These are phyloP conservation scores for Drepana arcuata DNA, from an alignment of 1,140 invertebrate species.

Conservation along the genomic window DNA sequence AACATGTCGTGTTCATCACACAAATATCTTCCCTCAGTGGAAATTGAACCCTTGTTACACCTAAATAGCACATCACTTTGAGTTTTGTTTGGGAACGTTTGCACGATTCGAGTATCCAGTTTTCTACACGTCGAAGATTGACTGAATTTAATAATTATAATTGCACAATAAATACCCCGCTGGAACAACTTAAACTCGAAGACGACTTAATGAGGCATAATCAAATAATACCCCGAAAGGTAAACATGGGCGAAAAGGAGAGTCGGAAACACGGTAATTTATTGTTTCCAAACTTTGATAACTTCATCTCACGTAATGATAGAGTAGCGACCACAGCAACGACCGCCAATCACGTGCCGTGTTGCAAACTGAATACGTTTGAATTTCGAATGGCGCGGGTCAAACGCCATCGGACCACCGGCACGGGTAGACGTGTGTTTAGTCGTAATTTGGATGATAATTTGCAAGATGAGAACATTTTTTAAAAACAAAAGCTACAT, in stretches of 20 bases:
- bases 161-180: constrained; percentile 3
- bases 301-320: constrained; percentile 49
- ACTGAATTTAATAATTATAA: constrained; percentile 7
- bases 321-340: constrained; percentile 28
- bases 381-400: constrained; percentile 34
- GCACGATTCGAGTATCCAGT: too few species aligned
- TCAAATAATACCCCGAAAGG: constrained; percentile 45
- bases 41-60: neutral
- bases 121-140: too few species aligned
- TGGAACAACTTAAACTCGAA: constrained; percentile 3
- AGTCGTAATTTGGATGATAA: constrained; percentile 30
- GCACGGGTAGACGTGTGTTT: constrained; percentile 32
- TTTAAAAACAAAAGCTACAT: constrained; percentile 4
- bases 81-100: too few species aligned
- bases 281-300: constrained; percentile 43
- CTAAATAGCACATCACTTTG: constrained; percentile 3
- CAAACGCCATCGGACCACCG: constrained; percentile 23
- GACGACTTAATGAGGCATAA: constrained; percentile 36
- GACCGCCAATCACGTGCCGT: constrained; percentile 30
- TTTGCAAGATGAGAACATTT: constrained; percentile 25
- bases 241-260: constrained; percentile 45
- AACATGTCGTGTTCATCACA: too few species aligned
- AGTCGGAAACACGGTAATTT: constrained; percentile 39
- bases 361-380: constrained; percentile 25
- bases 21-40: too few species aligned